A percentile compares a stretch with the other conserved stretches of the same genome.
These are phyloP conservation scores for Capreolus pygargus DNA, from an alignment of 2,113 vertebrate species.

Conservation along the genomic window DNA sequence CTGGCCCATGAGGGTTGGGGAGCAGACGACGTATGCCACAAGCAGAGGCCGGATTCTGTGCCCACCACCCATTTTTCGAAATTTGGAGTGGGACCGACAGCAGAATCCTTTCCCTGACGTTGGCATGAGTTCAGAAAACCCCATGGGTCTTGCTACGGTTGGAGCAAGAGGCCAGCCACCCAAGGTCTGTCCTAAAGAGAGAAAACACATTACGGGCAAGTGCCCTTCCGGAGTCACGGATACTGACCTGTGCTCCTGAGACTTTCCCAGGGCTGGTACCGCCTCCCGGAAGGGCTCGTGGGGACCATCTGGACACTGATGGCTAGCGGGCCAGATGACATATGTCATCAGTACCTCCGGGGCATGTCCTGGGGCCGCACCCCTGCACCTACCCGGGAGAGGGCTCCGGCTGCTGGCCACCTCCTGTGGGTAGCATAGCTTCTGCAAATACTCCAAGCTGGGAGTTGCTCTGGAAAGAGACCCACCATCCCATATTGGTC, in stretches of 20 bases:
- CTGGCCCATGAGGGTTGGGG: not conserved
- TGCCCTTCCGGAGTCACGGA: rapidly evolving
- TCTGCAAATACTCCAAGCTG: not conserved
- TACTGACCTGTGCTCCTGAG: not conserved
- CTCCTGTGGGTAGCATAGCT: not conserved
- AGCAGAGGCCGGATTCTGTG: conserved; percentile 50
- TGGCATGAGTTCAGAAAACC: not conserved
- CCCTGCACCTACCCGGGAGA: not conserved
- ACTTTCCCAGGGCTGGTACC: rapidly evolving
- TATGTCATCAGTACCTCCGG: rapidly evolving
- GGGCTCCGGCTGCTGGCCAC: not conserved
- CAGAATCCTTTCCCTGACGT: conserved; percentile 55
- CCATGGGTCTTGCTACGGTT: rapidly evolving
- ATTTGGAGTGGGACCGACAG: conserved; percentile 37
- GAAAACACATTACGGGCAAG: rapidly evolving
- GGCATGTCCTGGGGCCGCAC: rapidly evolving
- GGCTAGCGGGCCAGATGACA: not conserved
- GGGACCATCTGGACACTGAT: rapidly evolving
- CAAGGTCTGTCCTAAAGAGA: not conserved
- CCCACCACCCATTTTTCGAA: conserved; percentile 28
- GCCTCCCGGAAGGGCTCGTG: rapidly evolving
- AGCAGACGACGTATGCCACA: not conserved
- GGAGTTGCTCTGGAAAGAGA: not conserved
- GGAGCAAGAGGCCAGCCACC: not conserved
- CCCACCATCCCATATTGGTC: rapidly evolving